phyloP scores from a whole-genome alignment of 2,113 vertebrate genomes.

The Microtus richardsoni region DNA sequence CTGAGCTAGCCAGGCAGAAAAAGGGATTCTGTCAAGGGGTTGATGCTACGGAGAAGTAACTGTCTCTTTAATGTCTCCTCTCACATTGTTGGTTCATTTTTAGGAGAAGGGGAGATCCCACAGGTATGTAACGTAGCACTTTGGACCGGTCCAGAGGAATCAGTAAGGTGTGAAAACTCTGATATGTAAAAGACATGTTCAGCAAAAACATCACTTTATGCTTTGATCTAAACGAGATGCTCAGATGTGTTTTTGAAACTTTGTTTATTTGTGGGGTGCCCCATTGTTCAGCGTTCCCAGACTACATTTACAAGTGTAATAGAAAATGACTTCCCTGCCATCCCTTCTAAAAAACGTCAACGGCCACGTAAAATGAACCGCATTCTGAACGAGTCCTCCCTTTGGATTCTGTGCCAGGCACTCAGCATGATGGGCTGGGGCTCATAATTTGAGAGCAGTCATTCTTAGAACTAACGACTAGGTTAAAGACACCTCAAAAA shows the following conservation, averaged over 20 bases:
- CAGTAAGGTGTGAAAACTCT: slow-evolving; percentile 1
- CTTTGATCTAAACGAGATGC: slow-evolving; percentile 58
- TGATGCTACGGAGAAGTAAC: slow-evolving; percentile 20
- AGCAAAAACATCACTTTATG: neutral
- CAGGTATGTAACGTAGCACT: neutral
- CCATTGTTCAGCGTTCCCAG: slow-evolving; percentile 43
- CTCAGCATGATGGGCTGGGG: neutral
- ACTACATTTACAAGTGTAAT: slow-evolving; percentile 67
- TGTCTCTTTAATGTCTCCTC: neutral
- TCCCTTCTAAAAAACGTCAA: slow-evolving; percentile 50
- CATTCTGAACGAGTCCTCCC: neutral
- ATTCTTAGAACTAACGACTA: slow-evolving; percentile 53
- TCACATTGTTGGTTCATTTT: neutral
- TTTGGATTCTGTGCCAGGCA: neutral
- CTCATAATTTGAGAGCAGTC: slow-evolving; percentile 1
- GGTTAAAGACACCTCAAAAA: neutral
- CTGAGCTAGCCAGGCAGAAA: neutral
- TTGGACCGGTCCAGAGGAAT: neutral
- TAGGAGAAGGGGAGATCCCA: neutral
- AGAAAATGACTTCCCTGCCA: slow-evolving; percentile 48
- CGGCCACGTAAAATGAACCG: neutral
- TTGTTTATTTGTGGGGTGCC: slow-evolving; percentile 57
- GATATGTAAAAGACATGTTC: slow-evolving; percentile 43
- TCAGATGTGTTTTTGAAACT: slow-evolving; percentile 58
- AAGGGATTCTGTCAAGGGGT: neutral